Conservation (phyloP, 2,888 invertebrate genomes). For the Drosophila affinis region DNA sequence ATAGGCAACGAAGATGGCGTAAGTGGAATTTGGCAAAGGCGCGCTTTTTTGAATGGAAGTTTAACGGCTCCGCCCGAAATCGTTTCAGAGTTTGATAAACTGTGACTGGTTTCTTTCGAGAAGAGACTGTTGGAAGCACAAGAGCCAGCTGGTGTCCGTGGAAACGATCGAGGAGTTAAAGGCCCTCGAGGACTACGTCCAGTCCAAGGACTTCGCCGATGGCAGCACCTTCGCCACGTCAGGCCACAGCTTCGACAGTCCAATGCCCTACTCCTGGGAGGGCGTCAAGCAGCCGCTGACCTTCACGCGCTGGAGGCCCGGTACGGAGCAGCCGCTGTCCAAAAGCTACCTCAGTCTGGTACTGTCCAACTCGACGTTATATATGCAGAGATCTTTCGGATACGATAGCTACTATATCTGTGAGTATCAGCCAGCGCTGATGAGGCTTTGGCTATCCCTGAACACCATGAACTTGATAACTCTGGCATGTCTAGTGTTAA, state of each 20-base stretch:
- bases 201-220: constrained; percentile 30
- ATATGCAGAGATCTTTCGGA: constrained; percentile 40
- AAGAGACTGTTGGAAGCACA: constrained; percentile 12
- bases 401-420: constrained; percentile 54
- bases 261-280: constrained; percentile 36
- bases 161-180: constrained; percentile 20
- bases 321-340: background rate
- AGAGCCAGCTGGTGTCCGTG: constrained; percentile 46
- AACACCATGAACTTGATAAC: background rate
- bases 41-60: background rate
- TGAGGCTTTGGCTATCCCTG: background rate
- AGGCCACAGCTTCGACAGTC: constrained; percentile 34
- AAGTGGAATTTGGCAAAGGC: background rate
- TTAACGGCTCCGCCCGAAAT: background rate
- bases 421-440: constrained; percentile 12
- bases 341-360: constrained; percentile 39
- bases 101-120: constrained; percentile 50
- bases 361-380: constrained; percentile 32
- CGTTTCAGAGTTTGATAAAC: background rate
- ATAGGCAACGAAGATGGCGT: constrained; percentile 39
- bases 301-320: constrained; percentile 45
- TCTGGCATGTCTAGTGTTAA: background rate
- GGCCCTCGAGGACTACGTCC: constrained; percentile 30
- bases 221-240: constrained; percentile 56
- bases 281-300: background rate